Conservation (phyloP, 1,140 invertebrate species). For the Leptoteleia sp. region DNA sequence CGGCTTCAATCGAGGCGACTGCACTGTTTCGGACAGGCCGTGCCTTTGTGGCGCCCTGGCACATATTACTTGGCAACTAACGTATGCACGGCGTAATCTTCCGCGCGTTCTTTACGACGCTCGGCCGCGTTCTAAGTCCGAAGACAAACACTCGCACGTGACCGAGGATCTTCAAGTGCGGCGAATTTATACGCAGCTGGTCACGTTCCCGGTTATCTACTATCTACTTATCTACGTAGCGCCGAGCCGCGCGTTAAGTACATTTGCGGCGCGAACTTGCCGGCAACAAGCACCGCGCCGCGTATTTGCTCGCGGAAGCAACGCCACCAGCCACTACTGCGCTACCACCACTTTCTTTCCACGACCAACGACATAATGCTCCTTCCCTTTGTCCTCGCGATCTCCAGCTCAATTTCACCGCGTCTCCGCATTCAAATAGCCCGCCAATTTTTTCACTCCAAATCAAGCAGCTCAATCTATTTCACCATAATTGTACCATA, state of each 20-base stretch:
- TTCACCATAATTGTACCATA: too few relatives aligned
- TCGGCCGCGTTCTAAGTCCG: constrained; percentile 57
- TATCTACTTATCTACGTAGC: constrained; percentile 68
- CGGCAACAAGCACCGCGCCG: neutral
- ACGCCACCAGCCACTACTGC: neutral
- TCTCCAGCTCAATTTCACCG: too few relatives aligned
- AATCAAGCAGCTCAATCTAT: too few relatives aligned
- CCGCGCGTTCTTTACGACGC: constrained; percentile 30
- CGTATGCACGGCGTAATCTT: constrained; percentile 47
- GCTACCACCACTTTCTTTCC: constrained; percentile 15
- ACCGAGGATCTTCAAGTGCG: constrained; percentile 56
- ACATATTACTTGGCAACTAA: constrained; percentile 43
- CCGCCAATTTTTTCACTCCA: too few relatives aligned
- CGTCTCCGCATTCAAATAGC: too few relatives aligned
- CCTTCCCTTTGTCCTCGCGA: neutral
- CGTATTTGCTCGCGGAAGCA: constrained; percentile 45
- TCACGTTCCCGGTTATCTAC: constrained; percentile 64
- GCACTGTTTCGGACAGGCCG: too few relatives aligned
- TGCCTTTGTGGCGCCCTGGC: neutral
- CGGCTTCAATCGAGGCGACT: too few relatives aligned
- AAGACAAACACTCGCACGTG: constrained; percentile 67
- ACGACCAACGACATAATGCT: constrained; percentile 13
- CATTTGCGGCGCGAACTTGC: constrained; percentile 42
- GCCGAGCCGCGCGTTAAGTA: constrained; percentile 47
- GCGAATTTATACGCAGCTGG: constrained; percentile 65